Conservation (phyloP, 2,888 invertebrate species). For the Capitulum mitella region DNA sequence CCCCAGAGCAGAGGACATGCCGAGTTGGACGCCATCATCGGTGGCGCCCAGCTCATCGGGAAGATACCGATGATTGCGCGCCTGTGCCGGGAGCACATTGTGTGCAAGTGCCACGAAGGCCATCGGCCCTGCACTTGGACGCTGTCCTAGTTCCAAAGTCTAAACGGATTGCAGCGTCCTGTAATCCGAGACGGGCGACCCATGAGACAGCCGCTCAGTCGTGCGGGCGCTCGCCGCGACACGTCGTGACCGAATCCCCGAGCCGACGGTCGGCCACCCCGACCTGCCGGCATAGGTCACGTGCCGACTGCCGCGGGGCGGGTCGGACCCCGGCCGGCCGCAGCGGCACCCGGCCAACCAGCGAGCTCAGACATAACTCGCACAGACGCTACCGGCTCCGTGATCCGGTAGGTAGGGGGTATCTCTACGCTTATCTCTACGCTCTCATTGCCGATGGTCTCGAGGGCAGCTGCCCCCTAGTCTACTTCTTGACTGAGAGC, state of each 20-base stretch:
- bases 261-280: too few relatives aligned
- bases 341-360: too few relatives aligned
- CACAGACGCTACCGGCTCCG: neutral
- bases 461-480: neutral
- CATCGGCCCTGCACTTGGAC: neutral
- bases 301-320: too few relatives aligned
- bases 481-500: neutral
- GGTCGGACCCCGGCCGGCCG: too few relatives aligned
- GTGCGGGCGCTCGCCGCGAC: too few relatives aligned
- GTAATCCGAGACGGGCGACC: too few relatives aligned
- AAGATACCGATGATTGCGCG: neutral
- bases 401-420: neutral
- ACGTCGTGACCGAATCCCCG: too few relatives aligned
- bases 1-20: neutral
- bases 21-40: neutral
- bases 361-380: too few relatives aligned
- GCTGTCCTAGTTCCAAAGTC: too few relatives aligned
- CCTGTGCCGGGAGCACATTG: neutral
- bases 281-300: too few relatives aligned
- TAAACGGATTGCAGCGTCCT: too few relatives aligned
- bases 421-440: neutral
- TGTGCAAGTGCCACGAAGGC: neutral
- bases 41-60: neutral
- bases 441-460: neutral
- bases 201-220: too few relatives aligned